Conservation (phyloP, 1,140 invertebrate genomes). For the Yoshiicerus persimilis region DNA sequence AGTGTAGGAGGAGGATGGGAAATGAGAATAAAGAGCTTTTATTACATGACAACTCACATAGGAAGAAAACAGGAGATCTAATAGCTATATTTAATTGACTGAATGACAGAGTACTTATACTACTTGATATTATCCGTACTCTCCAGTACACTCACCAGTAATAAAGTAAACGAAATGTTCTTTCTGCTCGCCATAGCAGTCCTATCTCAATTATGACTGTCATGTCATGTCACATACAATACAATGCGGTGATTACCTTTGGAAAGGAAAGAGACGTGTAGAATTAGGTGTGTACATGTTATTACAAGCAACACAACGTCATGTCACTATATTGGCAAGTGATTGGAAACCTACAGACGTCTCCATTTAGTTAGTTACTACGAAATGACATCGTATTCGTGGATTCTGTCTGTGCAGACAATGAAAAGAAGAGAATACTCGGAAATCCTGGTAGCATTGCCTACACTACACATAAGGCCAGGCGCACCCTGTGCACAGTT, state of each 20-base stretch:
- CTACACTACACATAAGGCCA: no score
- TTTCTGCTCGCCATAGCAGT: background rate
- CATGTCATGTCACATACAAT: background rate
- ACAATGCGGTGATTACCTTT: background rate
- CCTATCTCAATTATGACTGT: background rate
- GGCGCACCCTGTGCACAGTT: background rate
- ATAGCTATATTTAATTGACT: background rate
- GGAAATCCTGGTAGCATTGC: no score
- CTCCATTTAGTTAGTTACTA: background rate
- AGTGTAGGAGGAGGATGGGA: background rate
- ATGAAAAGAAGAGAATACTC: no score
- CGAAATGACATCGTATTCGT: no score
- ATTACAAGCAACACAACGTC: background rate
- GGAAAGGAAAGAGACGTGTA: background rate
- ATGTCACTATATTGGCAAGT: background rate
- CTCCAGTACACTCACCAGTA: no score
- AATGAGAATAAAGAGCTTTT: no score
- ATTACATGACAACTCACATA: background rate
- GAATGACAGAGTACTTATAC: background rate
- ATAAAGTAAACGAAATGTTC: background rate
- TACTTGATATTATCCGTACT: background rate
- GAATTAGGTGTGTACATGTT: background rate
- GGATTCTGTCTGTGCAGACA: no score
- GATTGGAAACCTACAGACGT: background rate
- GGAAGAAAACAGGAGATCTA: background rate